Evolutionary conservation across 1,140 invertebrate species (phyloP).

Genomic region (Harpegnathos saltator): DNA sequence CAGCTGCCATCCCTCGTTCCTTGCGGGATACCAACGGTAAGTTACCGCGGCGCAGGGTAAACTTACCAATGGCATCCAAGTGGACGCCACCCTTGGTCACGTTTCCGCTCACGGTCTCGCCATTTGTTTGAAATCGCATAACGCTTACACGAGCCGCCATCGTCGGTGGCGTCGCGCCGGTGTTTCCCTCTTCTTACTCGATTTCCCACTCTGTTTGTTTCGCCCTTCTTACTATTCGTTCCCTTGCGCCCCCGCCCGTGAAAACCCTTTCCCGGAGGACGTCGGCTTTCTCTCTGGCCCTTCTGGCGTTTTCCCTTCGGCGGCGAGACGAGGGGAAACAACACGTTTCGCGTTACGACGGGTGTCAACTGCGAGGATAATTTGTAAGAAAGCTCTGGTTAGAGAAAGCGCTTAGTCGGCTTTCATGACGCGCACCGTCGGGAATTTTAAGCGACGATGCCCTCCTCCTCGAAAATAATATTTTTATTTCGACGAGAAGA

Average conservation of each 20-base stretch:
- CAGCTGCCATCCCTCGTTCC: conserved; percentile 73
- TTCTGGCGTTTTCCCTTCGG: conserved; percentile 40
- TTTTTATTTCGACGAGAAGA: neutral
- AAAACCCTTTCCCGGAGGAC: conserved; percentile 24
- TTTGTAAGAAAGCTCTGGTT: neutral
- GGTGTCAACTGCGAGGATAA: conserved; percentile 36
- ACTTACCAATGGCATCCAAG: conserved; percentile 70
- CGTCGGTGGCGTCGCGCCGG: conserved; percentile 64
- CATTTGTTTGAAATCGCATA: conserved; percentile 84
- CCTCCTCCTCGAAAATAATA: neutral
- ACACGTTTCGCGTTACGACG: conserved; percentile 13
- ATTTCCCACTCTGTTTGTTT: conserved; percentile 75
- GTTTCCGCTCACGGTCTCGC: conserved; percentile 77
- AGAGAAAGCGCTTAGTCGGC: neutral
- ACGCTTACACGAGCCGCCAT: conserved; percentile 70
- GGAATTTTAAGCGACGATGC: neutral
- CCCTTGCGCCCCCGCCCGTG: conserved; percentile 26
- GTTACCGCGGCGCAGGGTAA: conserved; percentile 69
- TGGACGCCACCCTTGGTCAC: conserved; percentile 66
- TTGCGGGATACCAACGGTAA: conserved; percentile 70
- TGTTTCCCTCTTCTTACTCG: conserved; percentile 66
- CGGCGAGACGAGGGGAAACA: conserved; percentile 6
- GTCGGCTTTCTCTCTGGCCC: conserved; percentile 32
- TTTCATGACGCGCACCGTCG: neutral
- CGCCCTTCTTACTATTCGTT: conserved; percentile 46